Conservation (phyloP, 2,113 vertebrate species). For the Aleadryas rufinucha region DNA sequence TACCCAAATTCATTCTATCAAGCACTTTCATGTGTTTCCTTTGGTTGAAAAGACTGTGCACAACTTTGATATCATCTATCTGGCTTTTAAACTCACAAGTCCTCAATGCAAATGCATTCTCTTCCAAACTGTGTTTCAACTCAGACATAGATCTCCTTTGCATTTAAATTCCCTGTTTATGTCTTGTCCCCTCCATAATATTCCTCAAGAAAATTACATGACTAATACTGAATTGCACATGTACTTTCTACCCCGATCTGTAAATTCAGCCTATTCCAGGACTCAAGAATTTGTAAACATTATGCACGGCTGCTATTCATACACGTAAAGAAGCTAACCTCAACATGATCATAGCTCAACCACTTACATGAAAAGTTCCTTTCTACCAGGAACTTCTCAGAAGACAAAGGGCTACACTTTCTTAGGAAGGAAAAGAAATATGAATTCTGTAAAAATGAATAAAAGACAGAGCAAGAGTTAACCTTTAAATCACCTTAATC, state of each 20-base stretch:
- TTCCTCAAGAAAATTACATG: background rate
- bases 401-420: background rate
- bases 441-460: background rate
- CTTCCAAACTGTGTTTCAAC: background rate
- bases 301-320: background rate
- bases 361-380: background rate
- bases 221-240: background rate
- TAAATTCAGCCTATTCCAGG: background rate
- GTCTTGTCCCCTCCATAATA: background rate
- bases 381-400: background rate
- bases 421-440: background rate
- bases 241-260: background rate
- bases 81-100: background rate
- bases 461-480: background rate
- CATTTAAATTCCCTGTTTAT: background rate
- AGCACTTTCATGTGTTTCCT: background rate
- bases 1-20: background rate
- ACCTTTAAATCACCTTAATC: background rate
- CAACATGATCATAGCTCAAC: background rate
- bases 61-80: background rate
- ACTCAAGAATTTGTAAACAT: background rate
- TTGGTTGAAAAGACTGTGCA: background rate
- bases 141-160: background rate
- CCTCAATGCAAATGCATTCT: background rate
- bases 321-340: background rate